Evolutionary conservation across 1,140 invertebrate species (phyloP).

Genomic region (Gryllus bimaculatus): DNA sequence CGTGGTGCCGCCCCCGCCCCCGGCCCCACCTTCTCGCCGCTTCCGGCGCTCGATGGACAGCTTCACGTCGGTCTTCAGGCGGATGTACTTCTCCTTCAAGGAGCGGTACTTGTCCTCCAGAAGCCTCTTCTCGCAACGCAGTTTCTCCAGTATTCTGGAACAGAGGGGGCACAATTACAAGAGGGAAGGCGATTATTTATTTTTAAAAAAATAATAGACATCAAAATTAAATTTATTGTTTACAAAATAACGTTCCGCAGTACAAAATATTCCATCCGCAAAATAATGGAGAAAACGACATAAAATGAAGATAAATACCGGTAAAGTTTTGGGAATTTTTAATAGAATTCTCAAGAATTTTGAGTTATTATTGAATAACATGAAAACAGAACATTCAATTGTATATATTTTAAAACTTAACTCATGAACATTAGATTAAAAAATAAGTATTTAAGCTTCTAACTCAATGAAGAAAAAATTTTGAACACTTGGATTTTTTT

Average conservation of each 20-base stretch:
- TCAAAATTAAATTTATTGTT: background rate
- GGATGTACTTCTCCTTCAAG: conserved; percentile 68
- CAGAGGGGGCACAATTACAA: background rate
- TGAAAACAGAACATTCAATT: too few species aligned
- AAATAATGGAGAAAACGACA: too few species aligned
- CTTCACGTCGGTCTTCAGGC: conserved; percentile 68
- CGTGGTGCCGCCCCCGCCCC: conserved; percentile 35
- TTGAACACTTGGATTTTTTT: too few species aligned
- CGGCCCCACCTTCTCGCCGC: conserved; percentile 17
- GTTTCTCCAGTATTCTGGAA: conserved; percentile 39
- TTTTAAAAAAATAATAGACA: background rate
- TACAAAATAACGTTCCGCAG: background rate
- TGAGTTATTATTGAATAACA: too few species aligned
- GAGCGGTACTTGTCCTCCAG: conserved; percentile 68
- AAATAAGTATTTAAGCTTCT: too few species aligned
- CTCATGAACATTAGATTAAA: too few species aligned
- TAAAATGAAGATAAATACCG: too few species aligned
- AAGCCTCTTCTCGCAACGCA: conserved; percentile 58
- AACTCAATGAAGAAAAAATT: too few species aligned
- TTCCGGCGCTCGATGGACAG: conserved; percentile 41
- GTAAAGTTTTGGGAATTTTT: too few species aligned
- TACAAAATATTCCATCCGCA: too few species aligned
- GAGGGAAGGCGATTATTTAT: background rate
- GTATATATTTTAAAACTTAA: too few species aligned
- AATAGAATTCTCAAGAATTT: too few species aligned